Conservation (phyloP, 2,888 invertebrate species). For the Ischnura elegans region DNA sequence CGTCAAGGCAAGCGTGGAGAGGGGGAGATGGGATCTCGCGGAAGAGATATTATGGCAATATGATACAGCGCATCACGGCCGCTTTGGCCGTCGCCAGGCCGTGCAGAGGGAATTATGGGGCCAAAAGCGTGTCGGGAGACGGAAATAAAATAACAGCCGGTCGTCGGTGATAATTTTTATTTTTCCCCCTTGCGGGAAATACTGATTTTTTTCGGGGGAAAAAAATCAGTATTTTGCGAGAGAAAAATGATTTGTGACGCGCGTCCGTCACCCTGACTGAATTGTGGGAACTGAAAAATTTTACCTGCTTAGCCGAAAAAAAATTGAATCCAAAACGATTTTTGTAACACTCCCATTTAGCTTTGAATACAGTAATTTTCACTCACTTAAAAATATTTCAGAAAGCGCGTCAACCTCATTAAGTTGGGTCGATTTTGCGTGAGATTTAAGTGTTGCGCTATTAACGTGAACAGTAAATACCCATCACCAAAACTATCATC, state of each 20-base stretch:
- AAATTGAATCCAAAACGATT: neutral
- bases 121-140: neutral
- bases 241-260: neutral
- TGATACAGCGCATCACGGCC: neutral
- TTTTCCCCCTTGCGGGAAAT: too few relatives aligned
- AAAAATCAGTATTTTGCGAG: neutral
- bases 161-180: neutral
- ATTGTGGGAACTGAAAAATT: neutral
- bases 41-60: constrained; percentile 10
- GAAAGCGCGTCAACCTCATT: too few relatives aligned
- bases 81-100: neutral
- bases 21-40: neutral
- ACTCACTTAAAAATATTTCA: too few relatives aligned
- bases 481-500: too few relatives aligned
- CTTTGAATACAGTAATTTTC: too few relatives aligned
- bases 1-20: too few relatives aligned
- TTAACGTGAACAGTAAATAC: too few relatives aligned
- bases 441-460: too few relatives aligned
- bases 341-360: neutral
- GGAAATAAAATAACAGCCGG: neutral
- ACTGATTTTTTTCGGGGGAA: too few relatives aligned
- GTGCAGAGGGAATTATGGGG: neutral
- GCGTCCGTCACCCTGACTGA: neutral
- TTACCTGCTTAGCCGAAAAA: neutral
- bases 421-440: too few relatives aligned